These are phyloP conservation scores for Lophura nycthemera DNA, from an alignment of 2,113 vertebrate genomes.

Conservation along the genomic window DNA sequence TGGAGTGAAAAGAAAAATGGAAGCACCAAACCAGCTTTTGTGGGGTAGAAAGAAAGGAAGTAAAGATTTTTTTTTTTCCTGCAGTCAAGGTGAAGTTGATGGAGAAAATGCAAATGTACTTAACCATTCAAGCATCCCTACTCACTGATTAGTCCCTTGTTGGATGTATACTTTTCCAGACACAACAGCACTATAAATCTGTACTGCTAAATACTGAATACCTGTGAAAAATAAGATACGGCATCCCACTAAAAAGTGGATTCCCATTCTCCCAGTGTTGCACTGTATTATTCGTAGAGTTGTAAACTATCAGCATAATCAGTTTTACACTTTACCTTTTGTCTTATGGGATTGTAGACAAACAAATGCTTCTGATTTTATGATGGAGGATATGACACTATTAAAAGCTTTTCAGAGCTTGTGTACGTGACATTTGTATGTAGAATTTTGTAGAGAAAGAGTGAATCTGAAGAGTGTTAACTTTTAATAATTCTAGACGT, in stretches of 20 bases:
- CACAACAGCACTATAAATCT: background rate
- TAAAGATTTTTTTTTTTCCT: background rate
- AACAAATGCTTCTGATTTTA: background rate
- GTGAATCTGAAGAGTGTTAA: background rate
- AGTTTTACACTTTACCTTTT: background rate
- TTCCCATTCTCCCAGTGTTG: background rate
- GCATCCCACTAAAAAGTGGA: background rate
- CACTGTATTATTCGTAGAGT: background rate
- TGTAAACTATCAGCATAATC: background rate
- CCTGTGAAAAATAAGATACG: background rate
- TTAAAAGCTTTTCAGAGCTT: background rate
- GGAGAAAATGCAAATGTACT: background rate
- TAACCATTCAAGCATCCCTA: background rate
- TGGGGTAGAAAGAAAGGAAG: background rate
- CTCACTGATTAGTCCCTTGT: background rate
- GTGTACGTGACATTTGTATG: background rate
- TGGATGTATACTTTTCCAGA: background rate
- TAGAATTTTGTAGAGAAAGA: background rate
- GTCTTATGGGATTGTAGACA: background rate
- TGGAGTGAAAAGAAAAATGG: background rate
- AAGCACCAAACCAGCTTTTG: background rate
- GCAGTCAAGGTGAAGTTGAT: background rate
- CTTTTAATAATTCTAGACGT: background rate
- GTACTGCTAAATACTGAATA: background rate
- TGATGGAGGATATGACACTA: background rate